Evolutionary conservation across 1,140 invertebrate species (phyloP), one percentile per base, ranked within the genome.

Genomic region (Dendrolimus punctatus): DNA sequence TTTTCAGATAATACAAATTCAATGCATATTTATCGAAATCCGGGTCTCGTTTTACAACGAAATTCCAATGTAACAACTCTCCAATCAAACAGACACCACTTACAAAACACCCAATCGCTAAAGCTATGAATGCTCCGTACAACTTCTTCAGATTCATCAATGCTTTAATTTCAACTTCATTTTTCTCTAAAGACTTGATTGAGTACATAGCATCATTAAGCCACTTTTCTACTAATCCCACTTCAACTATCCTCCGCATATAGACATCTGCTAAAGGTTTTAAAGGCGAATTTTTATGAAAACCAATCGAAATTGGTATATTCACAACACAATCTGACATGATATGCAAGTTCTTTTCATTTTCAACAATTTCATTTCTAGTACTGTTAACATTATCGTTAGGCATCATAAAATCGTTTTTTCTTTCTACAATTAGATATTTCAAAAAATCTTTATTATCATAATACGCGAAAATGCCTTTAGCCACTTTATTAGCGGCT

Each of bases 231-330:
- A 95, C 89, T 4, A 95, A 84, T 50, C 95, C 94, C 0, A 91
- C 91, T 88, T 96, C 94, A 0, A 92, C 87, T 23, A 95, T 88
- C 55, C 89, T 82, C 58, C 89, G 80, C 38, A 95, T 81, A 55
- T 92, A 89, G 60, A 87, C 82, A 75, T 95, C 92, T 23, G 94
- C 89, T 51, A 89, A 78, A 1, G 90, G 88, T 66, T 94, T 95
- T 1, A 95, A 73, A 5, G 94, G 92, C 2, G 94, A 95, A 79
- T 95, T 95, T 68, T 93, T 95, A 66, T 94, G 92, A 64, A 95
- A 87, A 4, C 93, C 94, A 54, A 95, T 83, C 4, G 93, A 93
- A 45, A 95, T 90, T 0, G 94, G 94, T 89, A 95, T 93, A 56
- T 93, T 90, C 23, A 95, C 91, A 3, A 94, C 89, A 78, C 94